These are phyloP conservation scores for Teleiodes luculella DNA, from an alignment of 2,888 invertebrate species.

Conservation along the genomic window DNA sequence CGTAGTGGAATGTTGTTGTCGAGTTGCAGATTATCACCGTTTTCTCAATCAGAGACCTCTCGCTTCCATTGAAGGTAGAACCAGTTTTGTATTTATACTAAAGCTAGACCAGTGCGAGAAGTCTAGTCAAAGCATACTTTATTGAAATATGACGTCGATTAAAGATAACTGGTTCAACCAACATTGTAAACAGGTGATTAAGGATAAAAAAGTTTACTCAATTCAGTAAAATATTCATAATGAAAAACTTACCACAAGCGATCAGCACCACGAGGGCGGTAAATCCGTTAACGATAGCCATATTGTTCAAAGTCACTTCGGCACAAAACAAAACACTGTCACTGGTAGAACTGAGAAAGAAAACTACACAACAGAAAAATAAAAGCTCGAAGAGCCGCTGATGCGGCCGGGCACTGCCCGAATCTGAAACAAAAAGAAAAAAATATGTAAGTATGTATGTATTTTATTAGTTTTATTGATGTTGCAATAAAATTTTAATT, in stretches of 20 bases:
- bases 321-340: slow-evolving; percentile 65
- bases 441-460: background rate
- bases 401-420: slow-evolving; percentile 70
- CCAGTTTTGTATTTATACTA: slow-evolving; percentile 14
- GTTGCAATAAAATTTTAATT: no score
- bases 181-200: background rate
- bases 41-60: background rate
- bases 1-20: background rate
- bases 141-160: background rate
- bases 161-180: background rate
- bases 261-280: slow-evolving; percentile 68
- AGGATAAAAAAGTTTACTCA: background rate
- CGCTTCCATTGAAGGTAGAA: background rate
- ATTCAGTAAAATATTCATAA: background rate
- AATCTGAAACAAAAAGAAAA: slow-evolving; percentile 60
- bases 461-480: no score
- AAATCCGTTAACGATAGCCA: slow-evolving; percentile 54
- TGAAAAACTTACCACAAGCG: slow-evolving; percentile 54
- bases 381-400: slow-evolving; percentile 55
- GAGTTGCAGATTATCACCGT: background rate
- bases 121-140: slow-evolving; percentile 7
- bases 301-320: slow-evolving; percentile 50
- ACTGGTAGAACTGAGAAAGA: slow-evolving; percentile 46
- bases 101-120: background rate
- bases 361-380: slow-evolving; percentile 38